Evolutionary conservation across 2,797 vertebrate genomes (phyloP).

Genomic region (Catharus ustulatus): DNA sequence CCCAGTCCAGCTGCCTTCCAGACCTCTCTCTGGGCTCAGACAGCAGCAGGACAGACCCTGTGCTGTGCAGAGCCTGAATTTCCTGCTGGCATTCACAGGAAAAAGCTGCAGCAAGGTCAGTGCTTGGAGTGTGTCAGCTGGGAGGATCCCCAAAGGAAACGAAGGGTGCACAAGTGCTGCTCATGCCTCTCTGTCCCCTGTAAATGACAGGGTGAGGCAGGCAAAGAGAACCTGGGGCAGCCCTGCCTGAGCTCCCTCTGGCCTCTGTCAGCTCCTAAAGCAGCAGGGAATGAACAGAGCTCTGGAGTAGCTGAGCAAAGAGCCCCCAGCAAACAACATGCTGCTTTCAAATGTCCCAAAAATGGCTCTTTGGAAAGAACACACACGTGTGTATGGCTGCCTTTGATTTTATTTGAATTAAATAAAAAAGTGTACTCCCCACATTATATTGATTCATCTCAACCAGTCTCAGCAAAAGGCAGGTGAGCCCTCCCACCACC

Average conservation of each 20-base stretch:
- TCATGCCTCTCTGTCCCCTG: background rate
- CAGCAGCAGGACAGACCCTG: background rate
- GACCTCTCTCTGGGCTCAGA: background rate
- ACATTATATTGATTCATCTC: slow-evolving; percentile 53
- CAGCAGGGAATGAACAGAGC: slow-evolving; percentile 18
- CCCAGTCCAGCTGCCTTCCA: background rate
- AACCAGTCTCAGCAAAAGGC: slow-evolving; percentile 63
- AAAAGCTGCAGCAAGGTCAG: background rate
- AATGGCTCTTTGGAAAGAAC: slow-evolving; percentile 6
- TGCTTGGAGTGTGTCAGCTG: background rate
- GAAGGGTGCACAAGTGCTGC: background rate
- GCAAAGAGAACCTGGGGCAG: background rate
- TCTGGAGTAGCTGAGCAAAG: background rate
- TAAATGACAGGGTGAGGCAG: background rate
- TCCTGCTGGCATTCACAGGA: background rate
- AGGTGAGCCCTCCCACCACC: slow-evolving; percentile 46
- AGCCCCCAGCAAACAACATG: background rate
- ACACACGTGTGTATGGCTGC: background rate
- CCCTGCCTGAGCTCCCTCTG: background rate
- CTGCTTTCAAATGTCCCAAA: background rate
- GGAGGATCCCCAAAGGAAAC: rapidly evolving
- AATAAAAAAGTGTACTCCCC: slow-evolving; percentile 68
- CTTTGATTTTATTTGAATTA: slow-evolving; percentile 71
- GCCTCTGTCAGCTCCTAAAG: slow-evolving; percentile 43
- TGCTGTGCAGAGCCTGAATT: background rate